These are phyloP conservation scores for Rhineura floridana DNA, from an alignment of 2,113 vertebrate genomes.

Conservation along the genomic window DNA sequence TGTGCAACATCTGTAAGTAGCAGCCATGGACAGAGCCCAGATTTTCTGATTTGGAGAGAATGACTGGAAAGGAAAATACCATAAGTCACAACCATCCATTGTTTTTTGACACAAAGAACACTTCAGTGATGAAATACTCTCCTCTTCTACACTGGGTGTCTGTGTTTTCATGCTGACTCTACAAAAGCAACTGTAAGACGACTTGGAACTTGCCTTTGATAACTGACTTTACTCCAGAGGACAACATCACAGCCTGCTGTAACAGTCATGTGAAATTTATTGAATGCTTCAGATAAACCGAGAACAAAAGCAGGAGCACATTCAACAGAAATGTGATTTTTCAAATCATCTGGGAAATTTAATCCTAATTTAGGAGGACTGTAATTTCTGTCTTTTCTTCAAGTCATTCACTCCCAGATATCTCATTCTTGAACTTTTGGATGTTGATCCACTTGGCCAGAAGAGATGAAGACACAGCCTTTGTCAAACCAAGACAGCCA, in stretches of 20 bases:
- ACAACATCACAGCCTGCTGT: constrained; percentile 22
- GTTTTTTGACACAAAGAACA: constrained; percentile 30
- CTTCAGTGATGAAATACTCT: constrained; percentile 20
- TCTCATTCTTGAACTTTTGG: constrained; percentile 23
- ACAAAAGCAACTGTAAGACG: constrained; percentile 39
- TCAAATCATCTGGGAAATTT: background rate
- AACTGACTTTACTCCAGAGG: constrained; percentile 43
- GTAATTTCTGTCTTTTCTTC: constrained; percentile 39
- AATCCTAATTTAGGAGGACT: constrained; percentile 19
- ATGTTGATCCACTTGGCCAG: background rate
- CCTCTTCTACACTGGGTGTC: constrained; percentile 17
- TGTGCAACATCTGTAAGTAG: constrained; percentile 7
- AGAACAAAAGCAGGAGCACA: constrained; percentile 41
- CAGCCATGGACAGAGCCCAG: background rate
- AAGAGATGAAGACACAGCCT: background rate
- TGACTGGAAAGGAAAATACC: background rate
- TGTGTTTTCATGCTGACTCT: constrained; percentile 38
- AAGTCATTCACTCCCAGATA: constrained; percentile 10
- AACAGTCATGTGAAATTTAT: constrained; percentile 37
- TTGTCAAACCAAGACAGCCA: background rate
- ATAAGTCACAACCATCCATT: background rate
- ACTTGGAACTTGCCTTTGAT: constrained; percentile 49
- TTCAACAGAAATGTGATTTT: constrained; percentile 43
- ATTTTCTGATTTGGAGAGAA: constrained; percentile 27
- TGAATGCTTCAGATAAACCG: constrained; percentile 46